phyloP scores from a whole-genome alignment of 2,797 vertebrate genomes.

The Chelonia mydas region DNA sequence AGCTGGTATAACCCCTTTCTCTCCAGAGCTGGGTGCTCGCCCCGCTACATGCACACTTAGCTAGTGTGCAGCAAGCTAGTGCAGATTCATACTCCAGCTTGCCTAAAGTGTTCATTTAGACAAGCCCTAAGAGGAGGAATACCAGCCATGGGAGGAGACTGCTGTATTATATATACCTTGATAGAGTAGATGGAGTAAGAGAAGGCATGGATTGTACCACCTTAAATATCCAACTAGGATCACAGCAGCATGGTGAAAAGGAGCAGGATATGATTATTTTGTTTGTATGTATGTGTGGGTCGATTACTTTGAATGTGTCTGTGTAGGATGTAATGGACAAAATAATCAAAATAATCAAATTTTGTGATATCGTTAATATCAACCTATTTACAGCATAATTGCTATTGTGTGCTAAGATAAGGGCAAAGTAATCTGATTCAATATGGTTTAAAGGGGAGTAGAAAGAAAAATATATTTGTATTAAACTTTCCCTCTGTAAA shows the following conservation, averaged over 20 bases:
- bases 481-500: not conserved
- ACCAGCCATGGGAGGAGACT: fast-evolving
- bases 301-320: fast-evolving
- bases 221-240: not conserved
- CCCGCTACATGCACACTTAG: not conserved
- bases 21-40: too few relatives aligned
- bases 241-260: not conserved
- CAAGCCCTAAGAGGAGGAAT: not conserved
- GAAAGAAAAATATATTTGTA: constrained; percentile 31
- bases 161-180: not conserved
- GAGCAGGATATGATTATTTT: not conserved
- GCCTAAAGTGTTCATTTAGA: not conserved
- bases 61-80: not conserved
- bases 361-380: not conserved
- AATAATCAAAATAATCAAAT: fast-evolving
- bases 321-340: fast-evolving
- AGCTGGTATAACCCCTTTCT: too few relatives aligned
- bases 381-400: not conserved
- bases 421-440: not conserved
- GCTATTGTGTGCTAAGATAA: not conserved
- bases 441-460: constrained; percentile 32
- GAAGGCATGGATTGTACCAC: not conserved
- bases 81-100: not conserved
- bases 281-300: not conserved
- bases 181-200: not conserved